Conservation (phyloP, 2,888 invertebrate genomes). For the Spodoptera picta region DNA sequence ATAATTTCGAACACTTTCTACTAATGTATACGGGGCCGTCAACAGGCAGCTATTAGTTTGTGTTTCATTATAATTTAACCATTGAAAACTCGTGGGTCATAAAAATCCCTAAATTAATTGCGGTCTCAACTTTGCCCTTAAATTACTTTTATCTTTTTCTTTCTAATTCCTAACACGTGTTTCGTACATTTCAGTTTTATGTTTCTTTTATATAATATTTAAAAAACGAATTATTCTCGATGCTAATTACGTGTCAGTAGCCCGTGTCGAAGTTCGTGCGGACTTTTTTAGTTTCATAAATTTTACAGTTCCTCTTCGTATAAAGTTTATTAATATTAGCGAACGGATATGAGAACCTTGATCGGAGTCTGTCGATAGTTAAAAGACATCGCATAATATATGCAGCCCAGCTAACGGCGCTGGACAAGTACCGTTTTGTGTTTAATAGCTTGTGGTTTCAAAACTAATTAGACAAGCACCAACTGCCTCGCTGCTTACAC, state of each 20-base stretch:
- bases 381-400: constrained; percentile 16
- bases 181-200: too few species aligned
- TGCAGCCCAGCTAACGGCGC: constrained; percentile 28
- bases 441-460: constrained; percentile 46
- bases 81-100: constrained; percentile 3
- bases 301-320: neutral
- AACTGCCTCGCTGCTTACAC: constrained; percentile 28
- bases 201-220: too few species aligned
- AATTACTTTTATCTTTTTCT: neutral
- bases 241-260: too few species aligned
- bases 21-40: constrained; percentile 44
- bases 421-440: constrained; percentile 41
- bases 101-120: neutral
- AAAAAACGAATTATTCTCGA: too few species aligned
- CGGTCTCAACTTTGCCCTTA: constrained; percentile 1
- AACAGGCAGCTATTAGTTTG: constrained; percentile 33
- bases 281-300: too few species aligned
- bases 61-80: constrained; percentile 12
- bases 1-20: constrained; percentile 53
- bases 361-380: constrained; percentile 3
- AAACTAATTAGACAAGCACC: constrained; percentile 44
- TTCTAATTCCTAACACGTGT: too few species aligned
- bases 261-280: too few species aligned
- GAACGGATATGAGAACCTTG: neutral
- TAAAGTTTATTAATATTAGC: neutral